Evolutionary conservation across 2,888 invertebrate species (phyloP), one percentile per base, ranked within the genome.

Genomic region (Drosophila greeni): DNA sequence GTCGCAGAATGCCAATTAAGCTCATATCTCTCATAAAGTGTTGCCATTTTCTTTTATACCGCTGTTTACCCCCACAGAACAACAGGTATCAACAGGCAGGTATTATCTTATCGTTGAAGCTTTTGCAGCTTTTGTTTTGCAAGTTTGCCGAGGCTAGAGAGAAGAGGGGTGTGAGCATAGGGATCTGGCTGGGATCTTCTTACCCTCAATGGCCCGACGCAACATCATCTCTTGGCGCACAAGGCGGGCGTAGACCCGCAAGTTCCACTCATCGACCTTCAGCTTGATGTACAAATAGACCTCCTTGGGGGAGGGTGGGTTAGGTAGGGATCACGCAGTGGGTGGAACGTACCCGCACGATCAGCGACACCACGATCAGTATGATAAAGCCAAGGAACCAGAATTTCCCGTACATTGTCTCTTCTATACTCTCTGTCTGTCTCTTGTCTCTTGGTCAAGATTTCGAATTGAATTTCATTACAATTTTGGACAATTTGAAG

Each of bases 211-310:
- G 56, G 82, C 70, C 49, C 74, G 43, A 2, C 70, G 75, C 55
- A 83, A 65, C 70, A 83, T 72, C 68, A 79, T 61, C 69, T 83
- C 82, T 29, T 76, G 79, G 26, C 68, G 75, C 55, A 76, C 14
- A 34, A 80, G 55, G 8, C 72, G 72, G 29, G 54, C 57, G 29
- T 72, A 61, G 24, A 72, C 70, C 7, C 73, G 65, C 31, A 60
- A 47, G 34, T 76, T 74, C 82, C 81, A 79, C 58, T 71, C 64
- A 6, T 62, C 65, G 54, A 76, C 52, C 51, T 77, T 81, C n/a
- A 74, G 29, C 51, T 70, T 82, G 40, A 80, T 39, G 39, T 73
- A 70, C 51, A 75, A 52, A 64, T 83, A 80, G 62, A 70, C 70
- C 73, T 82, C 83, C 83, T 81, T 75, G 6, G 20, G 33, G 9